Percentiles rank a stretch among this genome's conserved stretches.
phyloP scores from a whole-genome alignment of 1,140 invertebrate species.

The Solenopsis fugax region DNA sequence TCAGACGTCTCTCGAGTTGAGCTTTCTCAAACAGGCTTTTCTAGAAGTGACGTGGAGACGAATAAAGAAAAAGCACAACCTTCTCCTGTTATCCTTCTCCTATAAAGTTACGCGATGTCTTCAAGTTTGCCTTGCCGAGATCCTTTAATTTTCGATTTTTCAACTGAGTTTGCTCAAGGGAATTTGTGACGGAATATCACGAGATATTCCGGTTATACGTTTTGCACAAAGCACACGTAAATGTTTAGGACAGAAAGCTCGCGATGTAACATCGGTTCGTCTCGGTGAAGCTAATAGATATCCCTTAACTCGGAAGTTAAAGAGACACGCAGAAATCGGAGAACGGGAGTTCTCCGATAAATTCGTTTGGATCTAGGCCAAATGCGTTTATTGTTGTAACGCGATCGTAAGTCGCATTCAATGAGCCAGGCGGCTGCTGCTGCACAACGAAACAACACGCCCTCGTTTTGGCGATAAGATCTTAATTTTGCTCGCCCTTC shows the following conservation, averaged over 20 bases:
- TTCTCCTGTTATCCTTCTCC: not conserved
- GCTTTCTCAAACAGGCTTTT: conserved; percentile 1
- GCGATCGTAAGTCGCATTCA: conserved; percentile 68
- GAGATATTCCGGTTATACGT: not conserved
- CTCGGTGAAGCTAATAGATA: conserved; percentile 63
- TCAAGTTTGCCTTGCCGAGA: conserved; percentile 29
- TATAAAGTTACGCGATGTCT: not conserved
- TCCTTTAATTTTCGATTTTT: conserved; percentile 23
- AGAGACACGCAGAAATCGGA: conserved; percentile 60
- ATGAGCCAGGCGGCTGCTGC: conserved; percentile 32
- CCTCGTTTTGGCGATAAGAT: conserved; percentile 48
- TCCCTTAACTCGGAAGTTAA: conserved; percentile 56
- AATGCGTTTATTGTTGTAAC: conserved; percentile 70
- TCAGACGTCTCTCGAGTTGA: conserved; percentile 3
- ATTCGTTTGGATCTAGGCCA: conserved; percentile 71
- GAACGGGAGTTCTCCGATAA: conserved; percentile 72
- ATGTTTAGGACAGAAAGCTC: conserved; percentile 39
- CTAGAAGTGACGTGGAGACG: not conserved
- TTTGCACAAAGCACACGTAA: conserved; percentile 24
- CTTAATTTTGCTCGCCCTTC: conserved; percentile 30
- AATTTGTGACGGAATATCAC: not conserved
- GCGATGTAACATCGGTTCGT: conserved; percentile 54
- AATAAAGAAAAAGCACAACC: not conserved
- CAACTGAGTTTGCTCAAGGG: not conserved
- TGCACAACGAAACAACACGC: conserved; percentile 27